phyloP scores from a whole-genome alignment of 2,113 vertebrate species.

The Odobenus rosmarus region DNA sequence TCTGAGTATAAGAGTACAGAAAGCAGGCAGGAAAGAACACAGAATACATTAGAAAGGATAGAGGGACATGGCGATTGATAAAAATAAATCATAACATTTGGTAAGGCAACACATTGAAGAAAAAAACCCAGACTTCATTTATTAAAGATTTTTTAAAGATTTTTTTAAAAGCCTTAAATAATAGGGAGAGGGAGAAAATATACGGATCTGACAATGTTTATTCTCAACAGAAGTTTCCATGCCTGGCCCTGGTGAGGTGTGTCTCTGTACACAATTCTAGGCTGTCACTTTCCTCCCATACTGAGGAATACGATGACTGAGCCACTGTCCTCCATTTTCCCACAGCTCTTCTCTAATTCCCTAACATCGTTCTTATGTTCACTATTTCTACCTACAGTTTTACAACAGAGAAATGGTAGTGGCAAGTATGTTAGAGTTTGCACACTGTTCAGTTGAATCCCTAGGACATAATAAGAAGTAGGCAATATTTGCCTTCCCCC shows the following conservation, averaged over 20 bases:
- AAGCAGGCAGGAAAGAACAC: not conserved
- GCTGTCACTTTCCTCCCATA: not conserved
- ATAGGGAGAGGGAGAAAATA: not conserved
- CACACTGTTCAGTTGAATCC: not conserved
- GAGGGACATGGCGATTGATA: not conserved
- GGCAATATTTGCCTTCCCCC: not conserved
- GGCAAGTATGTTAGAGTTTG: not conserved
- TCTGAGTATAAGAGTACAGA: not conserved
- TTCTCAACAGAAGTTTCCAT: not conserved
- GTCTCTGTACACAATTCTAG: not conserved
- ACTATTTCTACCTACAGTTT: not conserved
- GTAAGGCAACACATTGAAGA: not conserved
- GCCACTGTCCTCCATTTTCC: not conserved
- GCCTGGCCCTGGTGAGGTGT: not conserved
- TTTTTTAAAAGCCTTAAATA: not conserved
- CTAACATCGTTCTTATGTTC: not conserved
- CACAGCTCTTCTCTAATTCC: not conserved
- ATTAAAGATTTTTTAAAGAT: slow-evolving; percentile 7
- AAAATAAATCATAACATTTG: not conserved
- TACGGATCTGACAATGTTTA: not conserved
- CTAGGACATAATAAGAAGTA: not conserved
- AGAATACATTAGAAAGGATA: not conserved
- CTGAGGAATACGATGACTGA: not conserved
- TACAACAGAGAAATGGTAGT: not conserved
- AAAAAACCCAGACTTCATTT: not conserved